Conservation (phyloP, 2,888 invertebrate species). For the Xestia sexstrigata region DNA sequence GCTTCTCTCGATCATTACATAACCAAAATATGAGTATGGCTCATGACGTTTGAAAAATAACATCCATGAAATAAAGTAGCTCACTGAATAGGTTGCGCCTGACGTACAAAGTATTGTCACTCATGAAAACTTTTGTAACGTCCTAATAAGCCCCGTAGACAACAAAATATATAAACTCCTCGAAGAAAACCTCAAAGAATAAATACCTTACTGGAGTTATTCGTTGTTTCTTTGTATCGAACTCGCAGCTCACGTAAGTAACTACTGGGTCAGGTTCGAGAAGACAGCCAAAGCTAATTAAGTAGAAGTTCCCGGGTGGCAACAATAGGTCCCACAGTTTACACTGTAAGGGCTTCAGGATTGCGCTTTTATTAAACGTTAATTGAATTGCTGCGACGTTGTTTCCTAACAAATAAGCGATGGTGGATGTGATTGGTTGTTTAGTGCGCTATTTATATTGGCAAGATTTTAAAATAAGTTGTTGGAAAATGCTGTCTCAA, state of each 20-base stretch:
- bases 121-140: background rate
- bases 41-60: background rate
- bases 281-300: slow-evolving; percentile 69
- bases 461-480: background rate
- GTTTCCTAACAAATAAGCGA: slow-evolving; percentile 59
- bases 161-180: background rate
- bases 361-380: slow-evolving; percentile 75
- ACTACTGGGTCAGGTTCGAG: slow-evolving; percentile 64
- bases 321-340: slow-evolving; percentile 71
- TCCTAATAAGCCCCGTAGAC: background rate
- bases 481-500: background rate
- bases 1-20: background rate
- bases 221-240: slow-evolving; percentile 54
- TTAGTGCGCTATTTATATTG: slow-evolving; percentile 12
- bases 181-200: slow-evolving; percentile 33
- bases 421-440: slow-evolving; percentile 33
- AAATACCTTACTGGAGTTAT: slow-evolving; percentile 46
- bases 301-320: slow-evolving; percentile 62
- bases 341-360: slow-evolving; percentile 66
- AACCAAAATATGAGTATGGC: background rate
- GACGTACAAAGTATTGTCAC: background rate
- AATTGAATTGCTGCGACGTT: slow-evolving; percentile 70
- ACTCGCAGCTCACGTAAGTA: slow-evolving; percentile 53
- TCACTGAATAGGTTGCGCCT: background rate
- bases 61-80: background rate